Base-by-base conservation (phyloP, 1,140 invertebrate species). In the Drosophila bipectinata region DNA sequence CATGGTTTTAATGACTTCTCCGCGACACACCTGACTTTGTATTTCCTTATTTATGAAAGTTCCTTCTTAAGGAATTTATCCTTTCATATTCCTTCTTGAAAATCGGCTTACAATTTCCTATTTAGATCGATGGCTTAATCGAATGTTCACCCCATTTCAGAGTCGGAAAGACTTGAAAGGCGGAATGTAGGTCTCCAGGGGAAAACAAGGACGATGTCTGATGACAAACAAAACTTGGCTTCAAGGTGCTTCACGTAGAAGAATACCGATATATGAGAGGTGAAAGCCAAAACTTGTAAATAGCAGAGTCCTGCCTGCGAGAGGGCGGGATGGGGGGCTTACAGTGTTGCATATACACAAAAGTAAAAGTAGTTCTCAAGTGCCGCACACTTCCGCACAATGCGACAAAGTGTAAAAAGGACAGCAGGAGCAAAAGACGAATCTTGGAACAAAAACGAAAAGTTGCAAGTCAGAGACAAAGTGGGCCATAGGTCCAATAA, bases 331-430 rank as follows among this genome's bases (percentile, higher is more conserved):
- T 52, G 56, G 9, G 47, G 44, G 3, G 9, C 62, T 37, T 62
- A 79, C 51, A 73, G 73, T 77, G 68, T 87, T 85, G 82, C 77
- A 59, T 80, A 81, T 56, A 87, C 54, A 85, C 82, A 85, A 87
- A 85, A 87, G 81, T 87, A 85, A 85, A 85, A 85, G 81, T 85
- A 81, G 77, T 85, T 73, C 58, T 87, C 77, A 74, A 84, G 81
- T 85, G 81, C 30, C 59, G 63, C 73, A 77, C 81, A 69, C 82
- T 81, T 81, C 73, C 77, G 76, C 68, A 69, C 80, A 79, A 84
- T 84, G 80, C 80, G 77, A 84, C 80, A 85, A 80, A 83, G 66
- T 79, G 76, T 63, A 84, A 83, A 79, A 83, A 79, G 69, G 53
- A 74, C 79, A 82, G 39, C 67, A 54, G 30, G 61, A 72, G 60